Evolutionary conservation across 2,888 invertebrate genomes (phyloP).

Genomic region (Danaus chrysippus): DNA sequence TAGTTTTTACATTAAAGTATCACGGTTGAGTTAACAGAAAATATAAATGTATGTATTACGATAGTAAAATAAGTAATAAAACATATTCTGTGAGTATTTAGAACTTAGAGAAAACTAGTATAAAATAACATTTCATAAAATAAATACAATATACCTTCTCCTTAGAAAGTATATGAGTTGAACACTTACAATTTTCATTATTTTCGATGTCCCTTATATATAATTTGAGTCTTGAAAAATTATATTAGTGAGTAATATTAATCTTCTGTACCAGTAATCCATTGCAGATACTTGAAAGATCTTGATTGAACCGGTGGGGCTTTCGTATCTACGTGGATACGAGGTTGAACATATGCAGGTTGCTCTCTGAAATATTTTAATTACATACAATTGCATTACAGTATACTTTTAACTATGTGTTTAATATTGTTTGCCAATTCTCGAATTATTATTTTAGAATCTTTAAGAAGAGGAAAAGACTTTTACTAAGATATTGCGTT

Average conservation of each 20-base stretch:
- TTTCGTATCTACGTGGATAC: slow-evolving; percentile 54
- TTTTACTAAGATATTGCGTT: too few relatives aligned
- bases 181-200: background rate
- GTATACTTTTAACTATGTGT: too few relatives aligned
- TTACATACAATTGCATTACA: too few relatives aligned
- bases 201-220: slow-evolving; percentile 22
- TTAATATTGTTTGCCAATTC: too few relatives aligned
- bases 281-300: slow-evolving; percentile 76
- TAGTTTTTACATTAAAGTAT: background rate
- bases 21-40: slow-evolving; percentile 4
- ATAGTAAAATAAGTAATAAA: background rate
- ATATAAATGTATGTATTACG: background rate
- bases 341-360: slow-evolving; percentile 55
- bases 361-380: slow-evolving; percentile 65
- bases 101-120: background rate
- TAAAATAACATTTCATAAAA: background rate
- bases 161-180: background rate
- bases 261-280: slow-evolving; percentile 76
- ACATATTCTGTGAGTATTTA: slow-evolving; percentile 2
- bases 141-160: slow-evolving; percentile 5
- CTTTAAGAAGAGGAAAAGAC: too few relatives aligned
- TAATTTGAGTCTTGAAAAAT: slow-evolving; percentile 13
- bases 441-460: too few relatives aligned
- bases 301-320: slow-evolving; percentile 73
- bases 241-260: slow-evolving; percentile 38